Evolutionary conservation across 2,888 invertebrate species (phyloP).

Genomic region (Ectemnius cavifrons): DNA sequence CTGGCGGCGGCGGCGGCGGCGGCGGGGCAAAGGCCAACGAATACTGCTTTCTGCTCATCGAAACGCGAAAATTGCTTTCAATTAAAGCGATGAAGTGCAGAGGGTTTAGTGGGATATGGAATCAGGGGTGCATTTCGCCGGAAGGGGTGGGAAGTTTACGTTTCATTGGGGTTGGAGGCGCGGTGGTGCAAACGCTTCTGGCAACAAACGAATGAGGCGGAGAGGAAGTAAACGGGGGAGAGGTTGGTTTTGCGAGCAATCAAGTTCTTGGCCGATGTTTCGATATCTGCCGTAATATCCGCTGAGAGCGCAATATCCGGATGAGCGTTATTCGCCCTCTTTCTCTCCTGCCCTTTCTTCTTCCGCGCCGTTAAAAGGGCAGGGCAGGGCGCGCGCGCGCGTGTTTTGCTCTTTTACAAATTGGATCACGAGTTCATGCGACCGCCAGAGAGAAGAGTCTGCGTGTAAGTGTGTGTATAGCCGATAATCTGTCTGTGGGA

Average conservation of each 20-base stretch:
- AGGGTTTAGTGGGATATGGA: background rate
- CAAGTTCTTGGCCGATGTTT: background rate
- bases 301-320: slow-evolving; percentile 1
- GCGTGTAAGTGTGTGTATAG: background rate
- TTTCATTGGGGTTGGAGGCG: too few species aligned
- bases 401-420: slow-evolving; percentile 21
- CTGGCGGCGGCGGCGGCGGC: too few species aligned
- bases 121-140: background rate
- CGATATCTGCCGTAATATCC: slow-evolving; percentile 7
- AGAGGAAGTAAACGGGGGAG: too few species aligned
- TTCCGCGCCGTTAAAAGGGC: background rate
- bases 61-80: slow-evolving; percentile 2
- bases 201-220: too few species aligned
- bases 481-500: slow-evolving; percentile 39
- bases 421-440: slow-evolving; percentile 22
- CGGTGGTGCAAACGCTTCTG: too few species aligned
- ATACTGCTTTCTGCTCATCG: background rate
- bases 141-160: too few species aligned
- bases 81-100: background rate
- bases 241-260: too few species aligned
- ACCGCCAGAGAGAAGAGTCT: slow-evolving; percentile 16
- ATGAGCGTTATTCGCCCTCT: background rate
- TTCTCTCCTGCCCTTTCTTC: too few species aligned
- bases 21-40: too few species aligned
- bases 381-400: slow-evolving; percentile 1